Percentiles rank a stretch among this genome's conserved stretches.
phyloP scores from a whole-genome alignment of 2,113 vertebrate genomes.

The Zosterops borbonicus region DNA sequence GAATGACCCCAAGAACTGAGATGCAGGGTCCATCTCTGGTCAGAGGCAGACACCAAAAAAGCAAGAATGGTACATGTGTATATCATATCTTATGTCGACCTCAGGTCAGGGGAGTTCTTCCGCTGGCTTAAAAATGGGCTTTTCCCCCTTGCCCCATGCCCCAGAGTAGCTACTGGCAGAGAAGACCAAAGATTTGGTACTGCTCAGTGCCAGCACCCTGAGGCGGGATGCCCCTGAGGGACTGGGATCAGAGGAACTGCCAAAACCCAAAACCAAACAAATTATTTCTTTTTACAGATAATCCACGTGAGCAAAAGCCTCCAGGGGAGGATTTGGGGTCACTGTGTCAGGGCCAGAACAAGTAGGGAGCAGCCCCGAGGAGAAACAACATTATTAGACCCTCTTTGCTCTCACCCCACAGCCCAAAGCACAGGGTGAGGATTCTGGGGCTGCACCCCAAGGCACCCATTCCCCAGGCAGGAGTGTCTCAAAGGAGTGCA shows the following conservation, averaged over 20 bases:
- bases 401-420: not conserved
- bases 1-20: not conserved
- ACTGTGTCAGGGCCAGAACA: not conserved
- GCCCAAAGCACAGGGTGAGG: not conserved
- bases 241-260: not conserved
- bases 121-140: not conserved
- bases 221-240: accelerated
- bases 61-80: not conserved
- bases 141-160: not conserved
- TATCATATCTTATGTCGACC: accelerated
- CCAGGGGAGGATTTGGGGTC: not conserved
- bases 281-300: not conserved
- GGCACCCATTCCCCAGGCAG: not conserved
- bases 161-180: not conserved
- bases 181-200: not conserved
- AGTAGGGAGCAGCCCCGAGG: not conserved
- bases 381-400: not conserved
- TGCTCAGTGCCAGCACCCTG: not conserved
- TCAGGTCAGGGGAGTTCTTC: not conserved
- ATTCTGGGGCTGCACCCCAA: not conserved
- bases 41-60: not conserved
- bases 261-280: not conserved
- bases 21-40: not conserved
- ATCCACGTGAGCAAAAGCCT: not conserved
- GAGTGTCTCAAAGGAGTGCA: not conserved